Conservation (phyloP, 1,140 invertebrate genomes). For the Trichogramma pretiosum region DNA sequence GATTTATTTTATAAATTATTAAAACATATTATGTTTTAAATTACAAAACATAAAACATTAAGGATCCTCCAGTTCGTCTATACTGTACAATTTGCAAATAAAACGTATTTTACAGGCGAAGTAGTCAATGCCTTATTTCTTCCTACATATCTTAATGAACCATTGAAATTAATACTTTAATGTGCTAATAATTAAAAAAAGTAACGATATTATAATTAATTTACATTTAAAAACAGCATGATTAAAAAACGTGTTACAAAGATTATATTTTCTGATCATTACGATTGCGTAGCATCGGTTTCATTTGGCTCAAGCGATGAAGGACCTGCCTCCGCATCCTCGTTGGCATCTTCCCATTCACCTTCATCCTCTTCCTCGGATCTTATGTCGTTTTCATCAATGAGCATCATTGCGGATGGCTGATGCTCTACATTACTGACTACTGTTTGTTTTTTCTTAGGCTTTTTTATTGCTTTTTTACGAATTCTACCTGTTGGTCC, state of each 20-base stretch:
- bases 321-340: no score
- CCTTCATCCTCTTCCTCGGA: background rate
- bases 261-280: no score
- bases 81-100: conserved; percentile 33
- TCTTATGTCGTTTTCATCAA: no score
- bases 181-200: no score
- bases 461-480: conserved; percentile 4
- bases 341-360: no score
- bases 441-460: conserved; percentile 4
- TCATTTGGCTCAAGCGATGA: no score
- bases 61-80: conserved; percentile 26
- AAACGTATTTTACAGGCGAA: conserved; percentile 27
- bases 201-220: conserved; percentile 4
- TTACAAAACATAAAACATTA: no score
- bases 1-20: no score
- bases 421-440: background rate
- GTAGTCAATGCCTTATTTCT: conserved; percentile 6
- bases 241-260: no score
- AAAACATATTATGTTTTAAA: no score
- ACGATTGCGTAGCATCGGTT: background rate
- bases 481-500: background rate
- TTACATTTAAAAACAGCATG: no score
- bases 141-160: conserved; percentile 11
- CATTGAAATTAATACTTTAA: no score
- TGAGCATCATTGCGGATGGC: background rate